Base-by-base conservation (phyloP, 2,113 vertebrate species). In the Poecile atricapillus region DNA sequence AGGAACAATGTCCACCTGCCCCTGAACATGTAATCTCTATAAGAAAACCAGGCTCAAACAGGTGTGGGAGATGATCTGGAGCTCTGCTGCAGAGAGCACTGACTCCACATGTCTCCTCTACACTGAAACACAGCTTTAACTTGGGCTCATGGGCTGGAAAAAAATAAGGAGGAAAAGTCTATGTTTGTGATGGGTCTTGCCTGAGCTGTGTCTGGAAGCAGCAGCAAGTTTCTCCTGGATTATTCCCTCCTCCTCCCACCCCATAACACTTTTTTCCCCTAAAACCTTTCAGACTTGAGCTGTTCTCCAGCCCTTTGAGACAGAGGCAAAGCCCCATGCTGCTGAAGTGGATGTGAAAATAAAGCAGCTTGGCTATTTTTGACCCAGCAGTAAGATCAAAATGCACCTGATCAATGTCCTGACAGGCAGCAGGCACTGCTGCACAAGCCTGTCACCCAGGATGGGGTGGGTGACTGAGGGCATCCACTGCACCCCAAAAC, bases 281-380 rank as follows among this genome's bases (percentile, higher is more conserved):
- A 22, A 69, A 65, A 49, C 12, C 21, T 71, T 35, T 52, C 13
- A 25, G 30, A 10, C 21, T 20, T 8, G n/a, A n/a, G 67, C 62
- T 41, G 46, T 18, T 50, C 30, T 67, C 69, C 39, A 56, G 10
- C 7, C 2, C 37, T 60, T n/a, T 5, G 47, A 47, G 58, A 33
- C 0, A 15, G 91, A 55, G 21, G 6, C 13, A 33, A 35, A 43
- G 24, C 28, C 22, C 31, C 2, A 0, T 0, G 0, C 22, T 62
- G 16, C 28, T 25, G 79, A 43, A 47, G 33, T 0, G 0, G 64
- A 30, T 82, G 67, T 59, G 71, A 43, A 55, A 93, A 68, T 18
- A 31, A 67, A 88, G 31, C n/a, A 59, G 27, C 11, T 6, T 53
- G 44, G 39, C 44, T 87, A 16, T 28, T 87, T 87, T 25, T 78